Evolutionary conservation across 2,888 invertebrate species (phyloP), one percentile per base, ranked within the genome.

Genomic region (Polydrusus cervinus): DNA sequence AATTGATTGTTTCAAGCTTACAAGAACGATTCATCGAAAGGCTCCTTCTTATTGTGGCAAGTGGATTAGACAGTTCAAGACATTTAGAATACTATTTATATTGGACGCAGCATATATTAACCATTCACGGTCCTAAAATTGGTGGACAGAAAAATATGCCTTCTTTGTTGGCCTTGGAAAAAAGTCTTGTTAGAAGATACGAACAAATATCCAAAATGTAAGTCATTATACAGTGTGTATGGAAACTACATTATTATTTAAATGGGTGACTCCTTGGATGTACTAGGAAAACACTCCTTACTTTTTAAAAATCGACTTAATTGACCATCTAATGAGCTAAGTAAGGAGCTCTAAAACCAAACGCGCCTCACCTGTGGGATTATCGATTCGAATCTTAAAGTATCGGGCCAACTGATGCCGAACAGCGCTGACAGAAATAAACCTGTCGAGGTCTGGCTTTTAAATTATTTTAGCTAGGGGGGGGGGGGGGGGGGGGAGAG

Each of bases 71-170:
- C 80, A 89, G 89, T 40, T 94, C 96, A 0, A 89, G 91, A 0
- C 98, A 98, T 84, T 84, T 99, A 51, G 96, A 98, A 83, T 97
- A 96, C 84, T 95, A 98, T 84, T 88, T 97, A 45, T 87, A 90
- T 55, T 98, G 97, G 97, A 89, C 92, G 47, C 90, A 92, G 80
- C 87, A 88, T 14, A 85, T 97, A 2, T 86, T 98, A 45, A 92
- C 91, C 0, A 85, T 87, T 43, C 92, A 93, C 83, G 93, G 93
- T 9, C 89, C 91, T 0, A 86, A 83, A 79, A 86, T 90, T 76
- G 85, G 88, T 85, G 78, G 78, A 0, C 80, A 90, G 82, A 87
- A 92, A 83, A 89, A 93, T 76, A 89, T 93, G 87, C 90, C 93
- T 47, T 90, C 91, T 0, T 85, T 97, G 10, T 85, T 95, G 66